phyloP scores from a whole-genome alignment of 2,888 invertebrate genomes.

The Ophion ellenae region DNA sequence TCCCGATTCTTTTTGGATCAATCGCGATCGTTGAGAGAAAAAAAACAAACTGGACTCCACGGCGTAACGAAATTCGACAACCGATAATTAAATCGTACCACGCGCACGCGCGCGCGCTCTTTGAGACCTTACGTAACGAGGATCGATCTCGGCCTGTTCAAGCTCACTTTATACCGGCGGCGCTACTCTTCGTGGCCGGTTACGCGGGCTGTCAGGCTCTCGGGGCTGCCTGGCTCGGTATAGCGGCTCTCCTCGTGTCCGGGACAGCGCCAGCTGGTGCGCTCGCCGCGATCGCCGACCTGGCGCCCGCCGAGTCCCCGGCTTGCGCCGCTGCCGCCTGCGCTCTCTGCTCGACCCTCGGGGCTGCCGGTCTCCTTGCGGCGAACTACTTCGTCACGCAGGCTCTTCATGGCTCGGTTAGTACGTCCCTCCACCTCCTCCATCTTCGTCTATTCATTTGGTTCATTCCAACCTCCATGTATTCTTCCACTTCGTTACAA shows the following conservation, averaged over 20 bases:
- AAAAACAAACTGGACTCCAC: background rate
- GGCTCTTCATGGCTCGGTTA: slow-evolving; percentile 86
- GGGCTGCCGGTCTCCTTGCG: slow-evolving; percentile 85
- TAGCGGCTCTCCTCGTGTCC: slow-evolving; percentile 85
- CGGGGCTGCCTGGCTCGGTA: slow-evolving; percentile 86
- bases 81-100: background rate
- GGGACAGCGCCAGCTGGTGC: slow-evolving; percentile 86
- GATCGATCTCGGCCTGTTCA: slow-evolving; percentile 59
- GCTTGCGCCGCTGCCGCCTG: slow-evolving; percentile 82
- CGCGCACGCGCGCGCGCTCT: background rate
- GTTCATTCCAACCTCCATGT: background rate
- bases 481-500: slow-evolving; percentile 16
- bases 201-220: slow-evolving; percentile 86
- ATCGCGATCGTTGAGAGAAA: background rate
- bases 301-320: slow-evolving; percentile 85
- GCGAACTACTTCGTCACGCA: slow-evolving; percentile 86
- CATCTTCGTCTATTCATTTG: background rate
- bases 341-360: slow-evolving; percentile 85
- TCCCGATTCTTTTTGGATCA: background rate
- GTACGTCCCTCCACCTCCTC: slow-evolving; percentile 60
- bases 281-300: slow-evolving; percentile 86
- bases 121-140: background rate
- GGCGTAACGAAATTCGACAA: background rate
- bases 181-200: slow-evolving; percentile 86
- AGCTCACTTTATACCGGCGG: slow-evolving; percentile 86